Conservation (phyloP, 2,888 invertebrate genomes). For the Harpalus rufipes region DNA sequence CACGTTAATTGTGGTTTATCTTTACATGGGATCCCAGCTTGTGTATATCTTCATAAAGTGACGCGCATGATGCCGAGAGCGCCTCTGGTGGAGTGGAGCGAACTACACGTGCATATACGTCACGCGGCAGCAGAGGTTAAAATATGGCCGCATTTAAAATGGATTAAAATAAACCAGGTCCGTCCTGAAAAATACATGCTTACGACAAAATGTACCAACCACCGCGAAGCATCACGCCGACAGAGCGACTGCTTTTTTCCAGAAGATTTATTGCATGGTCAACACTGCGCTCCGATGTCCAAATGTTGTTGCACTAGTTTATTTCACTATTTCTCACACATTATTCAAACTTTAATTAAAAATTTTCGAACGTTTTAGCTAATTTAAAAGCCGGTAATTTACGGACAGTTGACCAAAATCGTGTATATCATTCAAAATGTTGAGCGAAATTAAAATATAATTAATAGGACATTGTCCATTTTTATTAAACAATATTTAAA, state of each 20-base stretch:
- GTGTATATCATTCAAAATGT: not conserved
- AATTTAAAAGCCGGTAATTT: conserved; percentile 3
- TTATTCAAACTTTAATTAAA: conserved; percentile 37
- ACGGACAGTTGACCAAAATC: conserved; percentile 1
- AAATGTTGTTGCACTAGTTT: conserved; percentile 43
- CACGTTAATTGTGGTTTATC: conserved; percentile 78
- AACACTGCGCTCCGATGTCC: conserved; percentile 16
- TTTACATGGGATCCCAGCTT: conserved; percentile 73
- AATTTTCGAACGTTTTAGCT: conserved; percentile 19
- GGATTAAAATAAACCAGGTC: conserved; percentile 68
- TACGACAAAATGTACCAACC: conserved; percentile 60
- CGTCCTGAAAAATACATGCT: conserved; percentile 66
- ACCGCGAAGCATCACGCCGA: conserved; percentile 48
- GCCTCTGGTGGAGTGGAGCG: conserved; percentile 39
- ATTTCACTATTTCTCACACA: conserved; percentile 42
- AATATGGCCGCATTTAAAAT: conserved; percentile 69
- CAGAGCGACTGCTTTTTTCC: conserved; percentile 19
- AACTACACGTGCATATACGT: conserved; percentile 62
- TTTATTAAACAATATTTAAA: not conserved
- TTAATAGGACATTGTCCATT: not conserved
- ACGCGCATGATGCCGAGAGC: conserved; percentile 60
- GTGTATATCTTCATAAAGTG: conserved; percentile 77
- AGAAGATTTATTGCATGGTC: conserved; percentile 33
- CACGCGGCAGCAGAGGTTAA: conserved; percentile 65
- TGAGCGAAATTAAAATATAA: not conserved